Evolutionary conservation across 2,888 invertebrate species (phyloP), one percentile per base, ranked within the genome.

Genomic region (Neria commutata): DNA sequence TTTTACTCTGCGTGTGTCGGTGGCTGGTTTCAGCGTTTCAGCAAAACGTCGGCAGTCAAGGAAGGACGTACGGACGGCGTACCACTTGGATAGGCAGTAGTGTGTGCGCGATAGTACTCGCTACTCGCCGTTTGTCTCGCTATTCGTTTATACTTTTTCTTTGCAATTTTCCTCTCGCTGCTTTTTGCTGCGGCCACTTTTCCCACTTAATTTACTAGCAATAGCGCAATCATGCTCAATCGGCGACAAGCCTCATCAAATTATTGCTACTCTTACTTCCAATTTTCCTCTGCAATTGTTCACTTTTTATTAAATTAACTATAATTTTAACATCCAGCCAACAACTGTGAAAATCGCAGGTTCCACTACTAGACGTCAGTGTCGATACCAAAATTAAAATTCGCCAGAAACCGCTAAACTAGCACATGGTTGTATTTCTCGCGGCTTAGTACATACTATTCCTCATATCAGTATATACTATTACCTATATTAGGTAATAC

Each of bases 41-140:
- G n/a, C n/a, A n/a, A n/a, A n/a, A n/a, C n/a, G n/a, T n/a, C n/a
- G n/a, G n/a, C n/a, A n/a, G n/a, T n/a, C n/a, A n/a, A n/a, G n/a
- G n/a, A n/a, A n/a, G n/a, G n/a, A n/a, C n/a, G n/a, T n/a, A n/a
- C n/a, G n/a, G n/a, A n/a, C n/a, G n/a, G n/a, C n/a, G n/a, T 29
- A 11, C 6, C 29, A 29, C 29, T 47, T 57, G 52, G 46, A 50
- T 52, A 37, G 24, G 50, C 45, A 49, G 50, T 58, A 48, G 57
- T 40, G 37, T 26, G 50, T 26, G 34, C 49, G 24, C 37, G 6
- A 6, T 19, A 37, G 37, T 34, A 51, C 51, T 59, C 59, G 50
- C 21, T 55, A 51, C 46, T 58, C 42, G 25, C 52, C 34, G 33
- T 48, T 34, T 58, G 11, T 46, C 47, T 50, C 24, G 50, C 46